phyloP scores from a whole-genome alignment of 1,140 invertebrate species.

The Aphelinus certus region DNA sequence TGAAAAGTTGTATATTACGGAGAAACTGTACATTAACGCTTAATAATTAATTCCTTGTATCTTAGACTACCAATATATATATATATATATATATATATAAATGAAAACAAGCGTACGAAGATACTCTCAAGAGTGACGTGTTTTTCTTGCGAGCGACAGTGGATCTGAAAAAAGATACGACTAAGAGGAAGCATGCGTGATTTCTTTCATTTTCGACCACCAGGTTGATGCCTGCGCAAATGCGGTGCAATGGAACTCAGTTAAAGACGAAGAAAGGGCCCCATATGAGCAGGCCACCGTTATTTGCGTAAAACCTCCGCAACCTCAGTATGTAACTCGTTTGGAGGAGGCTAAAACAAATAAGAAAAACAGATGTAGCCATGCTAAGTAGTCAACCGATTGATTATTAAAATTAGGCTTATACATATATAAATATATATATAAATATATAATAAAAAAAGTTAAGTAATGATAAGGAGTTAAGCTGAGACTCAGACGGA shows the following conservation, averaged over 20 bases:
- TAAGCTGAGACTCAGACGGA: conserved; percentile 19
- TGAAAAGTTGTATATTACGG: conserved; percentile 35
- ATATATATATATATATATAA: conserved; percentile 31
- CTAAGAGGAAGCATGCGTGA: conserved; percentile 17
- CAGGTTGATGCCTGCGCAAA: conserved; percentile 31
- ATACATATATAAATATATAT: neutral
- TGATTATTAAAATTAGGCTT: conserved; percentile 27
- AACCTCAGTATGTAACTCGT: conserved; percentile 26
- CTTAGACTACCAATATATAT: conserved; percentile 29
- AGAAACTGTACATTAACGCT: conserved; percentile 39
- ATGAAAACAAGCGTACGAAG: conserved; percentile 20
- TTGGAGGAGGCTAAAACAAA: conserved; percentile 9
- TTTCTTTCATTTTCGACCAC: conserved; percentile 30
- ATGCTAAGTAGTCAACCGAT: conserved; percentile 27
- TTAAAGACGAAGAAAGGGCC: conserved; percentile 5
- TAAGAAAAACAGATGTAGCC: conserved; percentile 5
- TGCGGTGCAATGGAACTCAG: conserved; percentile 33
- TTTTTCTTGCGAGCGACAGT: conserved; percentile 32
- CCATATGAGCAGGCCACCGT: conserved; percentile 23
- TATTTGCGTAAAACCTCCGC: conserved; percentile 29
- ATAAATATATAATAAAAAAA: conserved; percentile 9
- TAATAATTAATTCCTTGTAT: conserved; percentile 37
- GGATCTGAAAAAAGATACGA: neutral
- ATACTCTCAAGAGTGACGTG: conserved; percentile 29
- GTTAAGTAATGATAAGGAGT: conserved; percentile 36